Base-by-base conservation (phyloP, 2,797 vertebrate genomes). In the Neosalanx taihuensis region DNA sequence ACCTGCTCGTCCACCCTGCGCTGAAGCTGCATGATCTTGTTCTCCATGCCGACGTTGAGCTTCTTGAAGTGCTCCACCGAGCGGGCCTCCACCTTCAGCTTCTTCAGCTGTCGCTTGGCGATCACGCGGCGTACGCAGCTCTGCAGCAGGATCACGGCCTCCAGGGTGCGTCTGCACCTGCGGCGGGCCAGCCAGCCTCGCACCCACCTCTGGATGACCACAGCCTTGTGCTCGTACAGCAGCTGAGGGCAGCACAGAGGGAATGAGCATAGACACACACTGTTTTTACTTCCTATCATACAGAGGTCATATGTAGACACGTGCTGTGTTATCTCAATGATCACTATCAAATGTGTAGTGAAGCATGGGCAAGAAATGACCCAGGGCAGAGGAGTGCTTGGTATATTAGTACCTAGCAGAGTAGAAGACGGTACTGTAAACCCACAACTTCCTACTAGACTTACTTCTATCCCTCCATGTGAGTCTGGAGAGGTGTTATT, bases 11-110 rank as follows among this genome's bases (percentile, higher is more conserved):
- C 94, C 10, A 99, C 90, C 88, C 95, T 98, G 65, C 94, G 89
- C 81, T 99, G 97, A 70, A 99, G 89, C 87, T 98, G 96, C 92
- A 99, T 91, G 79, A 99, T 98, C 90, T 99, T 98, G 86, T 99
- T 98, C 90, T 99, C 97, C 94, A 99, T 93, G 75, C 97, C 97
- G 0, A 95, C 67, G 69, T 96, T 96, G 68, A 98, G 96, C 64
- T 94, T 97, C 89, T 95, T 98, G 81, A 93, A 96, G 86, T 95
- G 96, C 70, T 95, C 96, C 26, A 97, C 97, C 0, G 97, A 98
- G 41, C 96, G 95, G 0, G 97, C 97, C 82, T 98, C 96, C 4
- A 95, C 94, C 86, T 94, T 96, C 74, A 97, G 91, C 72, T 92
- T 95, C 91, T 95, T 98, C 0, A 98, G 87, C 81, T 96, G 93